Conservation (phyloP, 1,140 invertebrate genomes). For the Sitodiplosis mosellana region DNA sequence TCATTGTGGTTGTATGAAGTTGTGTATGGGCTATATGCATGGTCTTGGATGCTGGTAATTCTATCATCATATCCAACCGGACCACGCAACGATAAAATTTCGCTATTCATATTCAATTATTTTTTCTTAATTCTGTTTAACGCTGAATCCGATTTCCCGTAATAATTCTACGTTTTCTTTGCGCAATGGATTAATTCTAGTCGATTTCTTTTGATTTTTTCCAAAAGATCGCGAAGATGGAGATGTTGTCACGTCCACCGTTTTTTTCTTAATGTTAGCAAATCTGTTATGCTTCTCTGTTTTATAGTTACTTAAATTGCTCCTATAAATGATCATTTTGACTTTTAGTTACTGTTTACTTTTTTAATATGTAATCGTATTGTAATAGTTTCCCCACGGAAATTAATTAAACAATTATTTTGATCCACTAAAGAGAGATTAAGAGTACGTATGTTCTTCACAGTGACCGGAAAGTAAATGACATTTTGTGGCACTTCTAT, state of each 20-base stretch:
- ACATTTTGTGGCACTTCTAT: constrained; percentile 13
- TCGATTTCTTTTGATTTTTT: background rate
- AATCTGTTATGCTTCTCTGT: background rate
- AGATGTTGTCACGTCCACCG: background rate
- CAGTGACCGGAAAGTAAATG: constrained; percentile 19
- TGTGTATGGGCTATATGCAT: constrained; percentile 11
- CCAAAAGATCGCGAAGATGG: background rate
- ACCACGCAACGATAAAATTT: constrained; percentile 6
- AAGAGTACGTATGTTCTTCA: constrained; percentile 8
- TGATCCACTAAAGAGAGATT: constrained; percentile 11
- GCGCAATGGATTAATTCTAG: background rate
- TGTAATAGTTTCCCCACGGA: constrained; percentile 10
- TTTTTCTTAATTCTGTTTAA: constrained; percentile 6
- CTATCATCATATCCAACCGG: constrained; percentile 12
- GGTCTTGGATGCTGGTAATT: constrained; percentile 15
- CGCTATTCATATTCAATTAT: constrained; percentile 8
- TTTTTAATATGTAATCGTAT: constrained; percentile 10
- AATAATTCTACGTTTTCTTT: constrained; percentile 1
- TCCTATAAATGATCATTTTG: background rate
- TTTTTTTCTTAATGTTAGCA: background rate
- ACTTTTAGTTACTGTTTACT: background rate
- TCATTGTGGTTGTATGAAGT: constrained; percentile 16
- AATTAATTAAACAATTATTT: constrained; percentile 12
- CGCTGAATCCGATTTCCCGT: constrained; percentile 7
- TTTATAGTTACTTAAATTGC: background rate